Evolutionary conservation across 2,797 vertebrate genomes (phyloP).

Genomic region (Hylomyscus alleni): DNA sequence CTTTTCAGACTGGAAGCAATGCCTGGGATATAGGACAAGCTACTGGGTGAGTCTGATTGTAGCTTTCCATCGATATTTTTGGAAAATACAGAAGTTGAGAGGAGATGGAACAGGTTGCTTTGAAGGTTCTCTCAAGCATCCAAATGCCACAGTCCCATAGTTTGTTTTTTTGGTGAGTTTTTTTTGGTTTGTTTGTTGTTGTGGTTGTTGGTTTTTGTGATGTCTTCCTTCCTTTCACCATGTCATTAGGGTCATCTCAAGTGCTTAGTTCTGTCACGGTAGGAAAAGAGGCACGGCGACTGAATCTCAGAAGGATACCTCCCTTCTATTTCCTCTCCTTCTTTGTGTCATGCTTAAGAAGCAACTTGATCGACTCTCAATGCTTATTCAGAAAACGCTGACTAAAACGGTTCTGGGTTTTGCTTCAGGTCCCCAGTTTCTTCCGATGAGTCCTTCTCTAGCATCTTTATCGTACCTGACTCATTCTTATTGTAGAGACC

Average conservation of each 20-base stretch:
- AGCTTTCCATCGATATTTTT: not conserved
- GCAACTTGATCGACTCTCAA: not conserved
- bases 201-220: not conserved
- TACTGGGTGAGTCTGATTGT: not conserved
- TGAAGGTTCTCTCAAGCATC: not conserved
- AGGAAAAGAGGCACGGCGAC: not conserved
- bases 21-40: not conserved
- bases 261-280: rapidly evolving
- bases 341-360: not conserved
- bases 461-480: not conserved
- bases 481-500: not conserved
- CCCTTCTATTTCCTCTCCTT: not conserved
- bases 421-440: not conserved
- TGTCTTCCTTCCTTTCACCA: not conserved
- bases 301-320: not conserved
- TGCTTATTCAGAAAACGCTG: not conserved
- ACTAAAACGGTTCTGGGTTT: not conserved
- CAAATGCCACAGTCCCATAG: not conserved
- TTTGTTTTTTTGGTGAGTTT: not conserved
- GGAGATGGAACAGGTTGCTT: not conserved
- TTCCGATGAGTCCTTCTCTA: not conserved
- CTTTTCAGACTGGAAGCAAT: not conserved
- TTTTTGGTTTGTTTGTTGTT: not conserved
- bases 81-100: constrained; percentile 31
- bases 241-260: rapidly evolving